Evolutionary conservation across 2,888 invertebrate genomes (phyloP), one percentile per base, ranked within the genome.

Genomic region (Myopa testacea): DNA sequence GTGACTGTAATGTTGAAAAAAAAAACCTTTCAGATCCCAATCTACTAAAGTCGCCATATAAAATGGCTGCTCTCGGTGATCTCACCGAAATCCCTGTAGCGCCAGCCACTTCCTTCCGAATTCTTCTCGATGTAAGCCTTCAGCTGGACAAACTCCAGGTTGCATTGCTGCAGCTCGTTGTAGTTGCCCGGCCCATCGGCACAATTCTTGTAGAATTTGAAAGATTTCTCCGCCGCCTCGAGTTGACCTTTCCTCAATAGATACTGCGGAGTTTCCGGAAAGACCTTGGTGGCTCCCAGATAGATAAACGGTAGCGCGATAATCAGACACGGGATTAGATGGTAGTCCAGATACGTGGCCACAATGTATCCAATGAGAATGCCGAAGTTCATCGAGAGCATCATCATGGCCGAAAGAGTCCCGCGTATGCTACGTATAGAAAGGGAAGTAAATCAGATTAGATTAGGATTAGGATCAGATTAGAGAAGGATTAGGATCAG

Each of bases 261-360:
- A 82, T 84, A 83, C 0, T 85, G 86, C 1, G 88, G 85, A 4
- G 88, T 88, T 78, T 89, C 89, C 3, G 87, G 88, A 14, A 88
- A 81, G 63, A 83, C 81, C 0, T 79, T 78, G 69, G 84, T 82
- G 0, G 84, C 78, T 5, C 81, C 4, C 4, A 86, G 82, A 62
- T 86, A 89, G 0, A 84, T 62, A 4, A 87, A 78, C 7, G 88
- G 86, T 65, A 88, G 73, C 4, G 83, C n/a, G 4, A 88, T 80
- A 8, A 84, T 82, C 3, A 86, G 16, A 10, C 84, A 84, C 1
- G 89, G 88, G 34, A 88, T 84, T 0, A 86, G 34, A 40, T 84
- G 80, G 78, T 88, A 89, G 1, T 82, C 75, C 45, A 89, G 77
- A 81, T 87, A 84, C 1, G 85, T 83, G 76, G 87, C 84, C 10